Conservation (phyloP, 2,888 invertebrate species). For the Pandemis cinnamomeana region DNA sequence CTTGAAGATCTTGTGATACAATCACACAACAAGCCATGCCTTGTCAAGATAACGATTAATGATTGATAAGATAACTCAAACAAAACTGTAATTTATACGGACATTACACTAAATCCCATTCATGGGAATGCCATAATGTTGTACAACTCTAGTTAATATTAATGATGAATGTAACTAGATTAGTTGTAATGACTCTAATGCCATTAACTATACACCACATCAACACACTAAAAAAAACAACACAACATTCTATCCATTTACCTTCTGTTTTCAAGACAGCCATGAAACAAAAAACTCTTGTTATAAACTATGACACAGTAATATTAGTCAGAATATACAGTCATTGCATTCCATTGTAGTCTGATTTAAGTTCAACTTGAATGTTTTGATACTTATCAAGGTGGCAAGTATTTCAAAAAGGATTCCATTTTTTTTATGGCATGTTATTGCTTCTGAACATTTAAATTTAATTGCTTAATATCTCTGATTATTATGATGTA, state of each 20-base stretch:
- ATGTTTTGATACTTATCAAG: not conserved
- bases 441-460: no score
- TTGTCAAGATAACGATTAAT: slow-evolving; percentile 36
- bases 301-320: not conserved
- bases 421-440: not conserved
- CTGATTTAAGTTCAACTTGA: not conserved
- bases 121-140: not conserved
- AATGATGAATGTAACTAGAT: not conserved
- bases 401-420: not conserved
- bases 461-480: no score
- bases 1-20: slow-evolving; percentile 35
- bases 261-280: slow-evolving; percentile 74
- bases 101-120: slow-evolving; percentile 1
- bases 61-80: slow-evolving; percentile 33
- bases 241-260: slow-evolving; percentile 56
- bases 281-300: slow-evolving; percentile 76
- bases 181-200: not conserved
- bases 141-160: not conserved
- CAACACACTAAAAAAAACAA: slow-evolving; percentile 37
- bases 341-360: not conserved
- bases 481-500: no score
- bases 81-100: not conserved
- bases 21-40: slow-evolving; percentile 31
- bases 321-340: not conserved
- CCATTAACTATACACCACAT: slow-evolving; percentile 33